Evolutionary conservation across 2,888 invertebrate genomes (phyloP), one percentile per base, ranked within the genome.

Genomic region (Acheta domesticus): DNA sequence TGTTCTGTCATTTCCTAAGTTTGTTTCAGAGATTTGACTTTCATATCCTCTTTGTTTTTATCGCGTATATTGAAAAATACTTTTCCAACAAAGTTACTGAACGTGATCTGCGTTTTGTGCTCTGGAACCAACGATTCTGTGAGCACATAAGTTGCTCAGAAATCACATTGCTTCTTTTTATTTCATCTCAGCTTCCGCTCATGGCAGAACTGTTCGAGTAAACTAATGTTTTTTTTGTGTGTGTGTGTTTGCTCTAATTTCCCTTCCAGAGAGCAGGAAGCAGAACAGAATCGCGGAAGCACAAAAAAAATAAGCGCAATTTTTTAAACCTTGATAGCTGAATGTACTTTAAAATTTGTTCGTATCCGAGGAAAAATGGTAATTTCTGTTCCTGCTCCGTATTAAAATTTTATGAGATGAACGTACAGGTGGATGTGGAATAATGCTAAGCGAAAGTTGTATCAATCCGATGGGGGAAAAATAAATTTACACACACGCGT

Each of bases 301-400:
- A 19, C 14, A 62, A 62, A 62, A 36, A 62, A 62, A n/a, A 19
- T 19, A 62, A n/a, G 62, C 16, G 62, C n/a, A 19, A 62, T 62
- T 62, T 62, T 62, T 62, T 62, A 19, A 19, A n/a, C 62, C 62
- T 62, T 62, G 62, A 62, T 62, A 62, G 16, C 62, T n/a, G 62
- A 62, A 62, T 62, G 62, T 62, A 62, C 62, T 62, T 62, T 62
- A 62, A 19, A 62, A 62, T 62, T 62, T 62, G 62, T 62, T n/a
- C 62, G 62, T n/a, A 62, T 62, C 62, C 62, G 62, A 62, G 62
- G n/a, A n/a, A 62, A 62, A 62, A 62, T 62, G 62, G 62, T 62
- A 62, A 62, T 62, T 62, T n/a, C 62, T 62, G 62, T n/a, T 14
- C n/a, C 62, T 62, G 62, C 16, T 62, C n/a, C n/a, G 4, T 62